Evolutionary conservation across 2,797 vertebrate species (phyloP).

Genomic region (Paedocypris micromegethes): DNA sequence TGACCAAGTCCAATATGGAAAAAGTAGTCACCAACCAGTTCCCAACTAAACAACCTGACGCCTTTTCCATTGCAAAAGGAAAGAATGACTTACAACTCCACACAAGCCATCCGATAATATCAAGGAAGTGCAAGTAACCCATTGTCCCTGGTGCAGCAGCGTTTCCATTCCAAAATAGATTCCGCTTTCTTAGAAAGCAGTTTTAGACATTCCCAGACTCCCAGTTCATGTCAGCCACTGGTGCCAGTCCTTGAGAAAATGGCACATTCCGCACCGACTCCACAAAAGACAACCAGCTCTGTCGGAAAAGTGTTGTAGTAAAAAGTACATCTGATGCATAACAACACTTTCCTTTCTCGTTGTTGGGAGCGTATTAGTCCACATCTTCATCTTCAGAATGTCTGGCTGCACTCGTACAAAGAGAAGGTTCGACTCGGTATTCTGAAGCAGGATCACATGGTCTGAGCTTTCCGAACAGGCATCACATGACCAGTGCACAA

Average conservation of each 20-base stretch:
- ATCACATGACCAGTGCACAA: conserved; percentile 71
- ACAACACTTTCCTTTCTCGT: conserved; percentile 12
- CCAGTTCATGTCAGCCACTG: conserved; percentile 12
- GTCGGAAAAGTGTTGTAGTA: background rate
- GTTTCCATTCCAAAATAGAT: background rate
- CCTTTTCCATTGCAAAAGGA: background rate
- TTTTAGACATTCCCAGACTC: background rate
- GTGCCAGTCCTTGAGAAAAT: background rate
- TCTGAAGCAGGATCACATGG: conserved; percentile 42
- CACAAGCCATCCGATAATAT: conserved; percentile 4
- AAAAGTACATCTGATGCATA: background rate
- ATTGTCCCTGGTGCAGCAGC: conserved; percentile 17
- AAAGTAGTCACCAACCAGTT: background rate
- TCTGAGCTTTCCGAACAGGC: conserved; percentile 39
- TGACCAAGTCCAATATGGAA: no score
- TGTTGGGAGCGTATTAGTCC: conserved; percentile 7
- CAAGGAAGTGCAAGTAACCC: conserved; percentile 25
- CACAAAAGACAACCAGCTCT: conserved; percentile 14
- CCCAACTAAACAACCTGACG: background rate
- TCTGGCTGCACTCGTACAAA: no score
- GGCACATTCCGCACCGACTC: conserved; percentile 19
- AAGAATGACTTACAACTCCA: background rate
- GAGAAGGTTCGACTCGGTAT: conserved; percentile 37
- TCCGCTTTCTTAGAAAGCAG: conserved; percentile 3
- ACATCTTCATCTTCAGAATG: conserved; percentile 4